Evolutionary conservation across 1,140 invertebrate species (phyloP).

Genomic region (Epicauta chinensis): DNA sequence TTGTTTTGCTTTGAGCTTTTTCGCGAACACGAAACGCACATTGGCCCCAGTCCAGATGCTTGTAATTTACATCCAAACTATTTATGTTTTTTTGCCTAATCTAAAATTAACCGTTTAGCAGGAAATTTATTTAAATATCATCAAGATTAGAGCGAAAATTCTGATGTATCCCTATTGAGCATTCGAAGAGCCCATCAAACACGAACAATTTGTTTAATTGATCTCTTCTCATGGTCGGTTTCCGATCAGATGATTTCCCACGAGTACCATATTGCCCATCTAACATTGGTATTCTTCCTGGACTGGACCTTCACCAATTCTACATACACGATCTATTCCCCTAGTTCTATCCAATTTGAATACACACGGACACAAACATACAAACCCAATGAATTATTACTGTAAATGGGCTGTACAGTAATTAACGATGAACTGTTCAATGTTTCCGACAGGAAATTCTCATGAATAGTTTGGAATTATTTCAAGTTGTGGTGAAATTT

Average conservation of each 20-base stretch:
- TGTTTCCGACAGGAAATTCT: too few species aligned
- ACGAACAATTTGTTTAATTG: slow-evolving; percentile 16
- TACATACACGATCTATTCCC: slow-evolving; percentile 14
- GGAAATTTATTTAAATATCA: slow-evolving; percentile 7
- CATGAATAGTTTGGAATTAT: too few species aligned
- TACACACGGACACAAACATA: too few species aligned
- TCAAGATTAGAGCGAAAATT: background rate
- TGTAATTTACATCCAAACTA: slow-evolving; percentile 3
- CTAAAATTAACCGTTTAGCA: slow-evolving; percentile 16
- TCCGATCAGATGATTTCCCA: slow-evolving; percentile 15
- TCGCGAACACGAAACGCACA: slow-evolving; percentile 5
- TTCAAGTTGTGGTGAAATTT: too few species aligned
- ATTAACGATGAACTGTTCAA: too few species aligned
- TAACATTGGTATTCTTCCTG: slow-evolving; percentile 8
- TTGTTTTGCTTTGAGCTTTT: slow-evolving; percentile 10
- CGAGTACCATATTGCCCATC: slow-evolving; percentile 10
- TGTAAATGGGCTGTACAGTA: too few species aligned
- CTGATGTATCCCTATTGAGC: slow-evolving; percentile 6
- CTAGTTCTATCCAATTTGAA: background rate
- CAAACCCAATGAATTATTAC: too few species aligned
- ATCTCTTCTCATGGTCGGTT: slow-evolving; percentile 10
- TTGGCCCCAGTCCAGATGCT: slow-evolving; percentile 18
- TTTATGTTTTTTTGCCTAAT: background rate
- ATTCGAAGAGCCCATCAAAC: slow-evolving; percentile 1
- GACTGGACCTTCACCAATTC: slow-evolving; percentile 1